Conservation (phyloP, 2,797 vertebrate genomes). For the Nyctalus aviator region DNA sequence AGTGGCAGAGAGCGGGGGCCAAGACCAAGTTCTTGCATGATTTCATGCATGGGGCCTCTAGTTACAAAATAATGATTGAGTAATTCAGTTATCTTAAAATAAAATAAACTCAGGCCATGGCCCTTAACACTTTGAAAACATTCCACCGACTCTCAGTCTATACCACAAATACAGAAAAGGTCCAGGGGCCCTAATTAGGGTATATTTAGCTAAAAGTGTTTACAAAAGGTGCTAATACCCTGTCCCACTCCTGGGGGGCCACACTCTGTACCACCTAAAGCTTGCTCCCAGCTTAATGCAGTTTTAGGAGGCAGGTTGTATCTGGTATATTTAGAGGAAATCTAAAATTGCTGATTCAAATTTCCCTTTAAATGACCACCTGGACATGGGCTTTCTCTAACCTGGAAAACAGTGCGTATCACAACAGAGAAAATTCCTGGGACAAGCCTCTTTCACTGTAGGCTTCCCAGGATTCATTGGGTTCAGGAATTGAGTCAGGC, state of each 20-base stretch:
- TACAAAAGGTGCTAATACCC: neutral
- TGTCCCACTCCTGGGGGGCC: neutral
- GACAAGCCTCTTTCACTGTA: rapidly evolving
- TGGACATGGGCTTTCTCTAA: neutral
- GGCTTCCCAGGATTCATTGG: neutral
- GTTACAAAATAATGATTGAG: slow-evolving; percentile 23
- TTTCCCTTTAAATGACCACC: neutral
- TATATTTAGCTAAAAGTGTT: neutral
- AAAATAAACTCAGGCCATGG: neutral
- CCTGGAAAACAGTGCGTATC: neutral
- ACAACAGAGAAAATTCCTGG: neutral
- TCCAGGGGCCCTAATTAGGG: neutral
- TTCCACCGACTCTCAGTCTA: neutral
- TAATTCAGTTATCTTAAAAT: slow-evolving; percentile 30
- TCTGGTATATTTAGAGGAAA: neutral
- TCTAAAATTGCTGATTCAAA: neutral
- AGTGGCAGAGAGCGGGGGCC: too few species aligned
- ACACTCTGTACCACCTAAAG: neutral
- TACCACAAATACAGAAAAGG: neutral
- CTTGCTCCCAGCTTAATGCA: neutral
- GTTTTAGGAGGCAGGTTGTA: neutral
- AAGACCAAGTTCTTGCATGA: too few species aligned
- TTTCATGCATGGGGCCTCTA: too few species aligned
- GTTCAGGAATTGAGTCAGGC: neutral
- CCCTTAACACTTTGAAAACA: neutral